These are phyloP conservation scores for Cheiracanthium punctorium DNA, from an alignment of 2,888 invertebrate species.

Conservation along the genomic window DNA sequence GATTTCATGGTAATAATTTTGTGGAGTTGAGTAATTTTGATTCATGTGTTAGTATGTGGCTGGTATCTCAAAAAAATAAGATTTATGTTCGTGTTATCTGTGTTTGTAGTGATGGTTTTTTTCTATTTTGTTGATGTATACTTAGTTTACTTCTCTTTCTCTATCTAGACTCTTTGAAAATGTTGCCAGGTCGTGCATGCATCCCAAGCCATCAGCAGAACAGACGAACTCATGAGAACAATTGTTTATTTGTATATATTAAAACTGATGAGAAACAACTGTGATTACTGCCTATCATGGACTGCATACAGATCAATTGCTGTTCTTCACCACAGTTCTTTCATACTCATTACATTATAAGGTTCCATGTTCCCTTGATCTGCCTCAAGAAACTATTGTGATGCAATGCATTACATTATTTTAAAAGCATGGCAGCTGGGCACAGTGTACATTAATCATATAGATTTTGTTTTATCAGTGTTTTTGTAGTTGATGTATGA, in stretches of 20 bases:
- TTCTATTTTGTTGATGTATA: too few relatives aligned
- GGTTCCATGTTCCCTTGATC: constrained; percentile 8
- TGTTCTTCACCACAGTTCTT: constrained; percentile 47
- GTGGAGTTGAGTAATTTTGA: too few relatives aligned
- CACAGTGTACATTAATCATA: constrained; percentile 54
- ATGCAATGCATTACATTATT: constrained; percentile 27
- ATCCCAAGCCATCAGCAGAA: constrained; percentile 68
- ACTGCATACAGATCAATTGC: constrained; percentile 27
- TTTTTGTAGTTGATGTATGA: constrained; percentile 54
- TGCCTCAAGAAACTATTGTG: constrained; percentile 40
- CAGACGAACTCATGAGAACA: constrained; percentile 51
- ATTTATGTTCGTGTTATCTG: too few relatives aligned
- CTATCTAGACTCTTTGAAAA: constrained; percentile 90
- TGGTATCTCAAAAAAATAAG: too few relatives aligned
- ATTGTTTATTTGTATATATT: constrained; percentile 25
- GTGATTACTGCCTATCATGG: constrained; percentile 44
- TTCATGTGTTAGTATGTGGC: too few relatives aligned
- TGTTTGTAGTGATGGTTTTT: too few relatives aligned
- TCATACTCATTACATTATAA: constrained; percentile 29
- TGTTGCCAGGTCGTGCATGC: constrained; percentile 94
- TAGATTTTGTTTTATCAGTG: constrained; percentile 62
- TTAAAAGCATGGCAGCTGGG: constrained; percentile 43
- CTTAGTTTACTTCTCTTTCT: background rate
- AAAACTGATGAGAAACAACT: constrained; percentile 22
- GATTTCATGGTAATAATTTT: too few relatives aligned